phyloP scores from a whole-genome alignment of 2,113 vertebrate species.

The Scortum barcoo region DNA sequence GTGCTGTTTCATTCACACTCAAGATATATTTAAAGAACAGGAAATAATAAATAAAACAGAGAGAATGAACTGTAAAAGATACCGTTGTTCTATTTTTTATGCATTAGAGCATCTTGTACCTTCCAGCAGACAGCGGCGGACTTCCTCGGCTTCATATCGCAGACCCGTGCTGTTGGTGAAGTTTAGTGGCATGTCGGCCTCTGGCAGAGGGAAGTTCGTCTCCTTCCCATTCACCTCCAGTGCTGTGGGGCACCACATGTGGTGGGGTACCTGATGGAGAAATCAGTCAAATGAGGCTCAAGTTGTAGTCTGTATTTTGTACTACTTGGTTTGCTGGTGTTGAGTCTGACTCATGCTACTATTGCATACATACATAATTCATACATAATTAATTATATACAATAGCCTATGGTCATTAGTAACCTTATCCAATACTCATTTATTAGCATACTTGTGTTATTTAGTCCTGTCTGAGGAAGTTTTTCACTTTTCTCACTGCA shows the following conservation, averaged over 20 bases:
- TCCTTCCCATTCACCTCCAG: constrained; percentile 64
- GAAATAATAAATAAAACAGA: background rate
- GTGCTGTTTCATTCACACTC: background rate
- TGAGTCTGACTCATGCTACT: too few relatives aligned
- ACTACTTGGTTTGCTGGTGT: too few relatives aligned
- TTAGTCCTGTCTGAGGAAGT: background rate
- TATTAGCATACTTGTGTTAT: background rate
- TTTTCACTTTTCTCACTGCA: background rate
- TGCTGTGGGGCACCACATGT: constrained; percentile 72
- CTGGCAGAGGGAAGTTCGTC: constrained; percentile 65
- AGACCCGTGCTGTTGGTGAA: constrained; percentile 64
- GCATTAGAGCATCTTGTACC: constrained; percentile 56
- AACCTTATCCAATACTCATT: background rate
- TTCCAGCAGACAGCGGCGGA: constrained; percentile 78
- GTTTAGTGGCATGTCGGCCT: constrained; percentile 60
- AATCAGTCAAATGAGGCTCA: background rate
- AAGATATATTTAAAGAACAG: background rate
- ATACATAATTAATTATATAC: too few relatives aligned
- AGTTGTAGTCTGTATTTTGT: too few relatives aligned
- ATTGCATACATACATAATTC: too few relatives aligned
- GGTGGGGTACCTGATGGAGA: constrained; percentile 63
- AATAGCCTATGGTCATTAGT: background rate
- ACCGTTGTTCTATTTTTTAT: background rate
- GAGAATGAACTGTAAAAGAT: background rate
- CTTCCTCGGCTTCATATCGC: constrained; percentile 79